Conservation (phyloP, 2,888 invertebrate genomes). For the Acleris cristana region DNA sequence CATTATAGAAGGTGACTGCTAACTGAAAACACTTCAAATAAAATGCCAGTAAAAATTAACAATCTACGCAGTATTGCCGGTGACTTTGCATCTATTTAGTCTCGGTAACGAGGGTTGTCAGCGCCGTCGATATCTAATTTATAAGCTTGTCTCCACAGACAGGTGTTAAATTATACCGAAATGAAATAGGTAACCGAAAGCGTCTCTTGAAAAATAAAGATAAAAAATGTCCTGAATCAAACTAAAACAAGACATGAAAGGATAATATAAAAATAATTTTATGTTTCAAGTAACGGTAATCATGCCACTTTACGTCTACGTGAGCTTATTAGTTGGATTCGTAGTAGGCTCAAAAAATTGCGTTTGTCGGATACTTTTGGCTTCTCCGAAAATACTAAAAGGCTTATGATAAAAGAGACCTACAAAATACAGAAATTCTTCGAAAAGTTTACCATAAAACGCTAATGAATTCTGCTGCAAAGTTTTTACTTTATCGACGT, state of each 20-base stretch:
- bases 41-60: too few relatives aligned
- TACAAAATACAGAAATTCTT: not conserved
- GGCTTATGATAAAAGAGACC: conserved; percentile 1
- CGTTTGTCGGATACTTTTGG: not conserved
- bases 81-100: not conserved
- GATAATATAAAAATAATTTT: too few relatives aligned
- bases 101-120: not conserved
- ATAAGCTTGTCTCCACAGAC: conserved; percentile 1
- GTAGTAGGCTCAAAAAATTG: not conserved
- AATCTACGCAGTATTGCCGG: too few relatives aligned
- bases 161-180: not conserved
- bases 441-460: not conserved
- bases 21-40: too few relatives aligned
- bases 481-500: conserved; percentile 3
- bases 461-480: not conserved
- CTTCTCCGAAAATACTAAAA: conserved; percentile 4
- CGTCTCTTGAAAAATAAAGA: too few relatives aligned
- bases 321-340: too few relatives aligned
- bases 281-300: too few relatives aligned
- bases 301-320: too few relatives aligned
- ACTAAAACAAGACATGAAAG: too few relatives aligned
- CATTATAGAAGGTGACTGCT: too few relatives aligned
- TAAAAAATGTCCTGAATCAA: too few relatives aligned
- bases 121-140: too few relatives aligned
- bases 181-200: not conserved